Evolutionary conservation across 1,140 invertebrate genomes (phyloP).

Genomic region (Nasonia giraulti): DNA sequence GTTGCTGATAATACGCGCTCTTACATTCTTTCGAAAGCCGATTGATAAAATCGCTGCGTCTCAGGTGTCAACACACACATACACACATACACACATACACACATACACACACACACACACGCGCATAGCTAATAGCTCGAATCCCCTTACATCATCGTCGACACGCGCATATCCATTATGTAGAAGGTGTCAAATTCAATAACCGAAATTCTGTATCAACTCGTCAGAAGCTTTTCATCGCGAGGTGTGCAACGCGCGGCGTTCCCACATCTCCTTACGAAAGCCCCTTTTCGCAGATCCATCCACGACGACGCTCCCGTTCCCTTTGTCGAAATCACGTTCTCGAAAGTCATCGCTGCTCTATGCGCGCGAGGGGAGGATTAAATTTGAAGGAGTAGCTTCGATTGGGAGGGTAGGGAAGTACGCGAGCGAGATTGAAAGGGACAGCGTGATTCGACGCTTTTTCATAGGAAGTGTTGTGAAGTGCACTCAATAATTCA

Average conservation of each 20-base stretch:
- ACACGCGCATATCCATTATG: background rate
- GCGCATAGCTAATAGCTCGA: too few relatives aligned
- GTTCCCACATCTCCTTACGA: background rate
- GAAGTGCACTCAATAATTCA: background rate
- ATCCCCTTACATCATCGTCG: too few relatives aligned
- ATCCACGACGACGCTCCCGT: background rate
- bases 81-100: too few relatives aligned
- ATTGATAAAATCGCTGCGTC: too few relatives aligned
- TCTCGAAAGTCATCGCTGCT: slow-evolving; percentile 18
- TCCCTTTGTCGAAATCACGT: slow-evolving; percentile 38
- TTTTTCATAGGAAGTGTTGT: too few relatives aligned
- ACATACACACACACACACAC: too few relatives aligned
- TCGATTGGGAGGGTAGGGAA: background rate
- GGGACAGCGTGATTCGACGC: too few relatives aligned
- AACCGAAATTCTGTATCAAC: background rate
- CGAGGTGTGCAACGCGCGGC: too few relatives aligned
- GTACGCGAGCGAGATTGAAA: background rate
- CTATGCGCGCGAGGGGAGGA: background rate
- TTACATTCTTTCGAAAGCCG: background rate
- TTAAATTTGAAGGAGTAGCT: slow-evolving; percentile 13
- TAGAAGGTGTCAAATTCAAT: background rate
- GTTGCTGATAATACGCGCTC: too few relatives aligned
- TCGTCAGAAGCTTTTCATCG: too few relatives aligned
- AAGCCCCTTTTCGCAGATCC: slow-evolving; percentile 36
- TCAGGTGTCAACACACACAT: too few relatives aligned